These are phyloP conservation scores for Plumapathes pennacea DNA, from an alignment of 92 coral and sea anemone species.

Conservation along the genomic window DNA sequence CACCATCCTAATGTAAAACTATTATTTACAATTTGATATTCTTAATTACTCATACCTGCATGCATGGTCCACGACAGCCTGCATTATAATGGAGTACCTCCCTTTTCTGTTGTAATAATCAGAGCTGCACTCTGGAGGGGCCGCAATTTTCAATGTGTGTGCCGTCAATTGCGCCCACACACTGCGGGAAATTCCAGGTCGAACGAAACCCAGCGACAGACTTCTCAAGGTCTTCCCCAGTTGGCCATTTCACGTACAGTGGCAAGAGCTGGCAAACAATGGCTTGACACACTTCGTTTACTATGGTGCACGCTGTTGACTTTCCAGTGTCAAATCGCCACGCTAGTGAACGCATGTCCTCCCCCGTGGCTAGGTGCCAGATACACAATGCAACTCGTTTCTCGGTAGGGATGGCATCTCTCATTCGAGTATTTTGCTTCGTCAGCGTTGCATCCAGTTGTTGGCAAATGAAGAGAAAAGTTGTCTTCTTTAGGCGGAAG, in stretches of 20 bases:
- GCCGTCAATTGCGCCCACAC: slow-evolving; percentile 2
- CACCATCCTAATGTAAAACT: not conserved
- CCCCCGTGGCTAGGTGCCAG: slow-evolving; percentile 28
- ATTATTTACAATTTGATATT: not conserved
- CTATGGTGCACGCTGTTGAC: slow-evolving; percentile 4
- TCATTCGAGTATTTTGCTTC: not conserved
- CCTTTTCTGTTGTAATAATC: slow-evolving; percentile 1
- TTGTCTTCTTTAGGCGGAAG: slow-evolving; percentile 1
- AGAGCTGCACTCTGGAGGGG: not conserved
- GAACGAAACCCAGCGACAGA: slow-evolving; percentile 1
- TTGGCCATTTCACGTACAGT: slow-evolving; percentile 4
- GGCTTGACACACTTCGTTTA: slow-evolving; percentile 10
- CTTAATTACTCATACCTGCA: not conserved
- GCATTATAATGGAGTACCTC: not conserved
- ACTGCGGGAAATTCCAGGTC: slow-evolving; percentile 6
- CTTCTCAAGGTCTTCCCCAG: slow-evolving; percentile 4
- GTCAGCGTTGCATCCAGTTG: not conserved
- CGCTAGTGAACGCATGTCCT: slow-evolving; percentile 13
- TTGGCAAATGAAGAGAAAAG: slow-evolving; percentile 5
- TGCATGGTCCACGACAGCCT: not conserved
- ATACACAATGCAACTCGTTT: slow-evolving; percentile 12
- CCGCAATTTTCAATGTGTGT: slow-evolving; percentile 5
- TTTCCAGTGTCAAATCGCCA: slow-evolving; percentile 10
- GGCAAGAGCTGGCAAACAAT: not conserved
- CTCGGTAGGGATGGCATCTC: slow-evolving; percentile 2